Conservation (phyloP, 2,888 invertebrate genomes). For the Galerucella pusilla region DNA sequence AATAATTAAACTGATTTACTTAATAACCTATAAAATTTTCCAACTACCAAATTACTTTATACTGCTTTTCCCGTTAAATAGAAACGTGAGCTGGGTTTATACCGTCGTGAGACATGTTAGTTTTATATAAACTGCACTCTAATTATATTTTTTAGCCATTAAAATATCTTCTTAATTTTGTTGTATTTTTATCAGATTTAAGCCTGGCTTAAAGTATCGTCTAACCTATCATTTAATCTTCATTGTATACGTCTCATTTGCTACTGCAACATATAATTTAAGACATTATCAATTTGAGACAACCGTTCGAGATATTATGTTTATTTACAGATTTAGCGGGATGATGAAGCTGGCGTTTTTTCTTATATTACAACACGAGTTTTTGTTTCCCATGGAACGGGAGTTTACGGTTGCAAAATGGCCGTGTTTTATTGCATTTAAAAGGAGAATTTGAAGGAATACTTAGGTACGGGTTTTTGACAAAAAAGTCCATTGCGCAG, state of each 20-base stretch:
- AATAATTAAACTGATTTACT: no score
- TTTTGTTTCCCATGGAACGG: neutral
- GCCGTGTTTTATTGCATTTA: no score
- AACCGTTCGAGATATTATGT: neutral
- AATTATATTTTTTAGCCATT: neutral
- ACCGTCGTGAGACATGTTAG: neutral
- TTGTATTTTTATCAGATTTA: neutral
- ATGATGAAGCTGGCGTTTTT: neutral
- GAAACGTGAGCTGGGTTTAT: neutral
- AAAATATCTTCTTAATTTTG: conserved; percentile 2
- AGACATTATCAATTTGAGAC: neutral
- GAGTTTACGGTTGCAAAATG: no score
- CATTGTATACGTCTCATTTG: neutral
- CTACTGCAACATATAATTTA: conserved; percentile 4
- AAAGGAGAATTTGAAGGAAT: no score
- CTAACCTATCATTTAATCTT: neutral
- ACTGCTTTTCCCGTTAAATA: no score
- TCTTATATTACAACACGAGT: neutral
- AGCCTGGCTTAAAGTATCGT: neutral
- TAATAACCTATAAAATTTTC: no score
- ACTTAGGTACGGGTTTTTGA: no score
- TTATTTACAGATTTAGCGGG: neutral
- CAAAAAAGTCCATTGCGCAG: no score
- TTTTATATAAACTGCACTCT: neutral
- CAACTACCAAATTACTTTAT: no score